Evolutionary conservation across 2,888 invertebrate species (phyloP).

Genomic region (Yponomeuta sedellus): DNA sequence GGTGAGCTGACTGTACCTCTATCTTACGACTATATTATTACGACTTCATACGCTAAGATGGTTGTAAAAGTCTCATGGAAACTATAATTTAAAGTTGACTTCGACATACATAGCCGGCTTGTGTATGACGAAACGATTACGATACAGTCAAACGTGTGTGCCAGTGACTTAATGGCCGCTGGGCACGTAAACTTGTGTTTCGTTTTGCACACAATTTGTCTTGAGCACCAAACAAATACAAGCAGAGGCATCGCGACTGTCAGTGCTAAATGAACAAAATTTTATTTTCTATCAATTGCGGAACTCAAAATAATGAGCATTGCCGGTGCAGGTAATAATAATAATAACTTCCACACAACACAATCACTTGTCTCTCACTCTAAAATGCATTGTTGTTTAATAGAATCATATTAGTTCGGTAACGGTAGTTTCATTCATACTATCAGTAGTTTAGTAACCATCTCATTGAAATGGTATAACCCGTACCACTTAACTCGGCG

Average conservation of each 20-base stretch:
- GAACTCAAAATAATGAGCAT: too few relatives aligned
- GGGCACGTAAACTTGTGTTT: constrained; percentile 40
- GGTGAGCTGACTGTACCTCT: background rate
- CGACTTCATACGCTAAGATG: background rate
- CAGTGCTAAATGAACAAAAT: background rate
- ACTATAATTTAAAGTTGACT: background rate
- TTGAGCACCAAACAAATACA: background rate
- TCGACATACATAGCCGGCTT: constrained; percentile 16
- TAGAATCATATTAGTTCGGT: too few relatives aligned
- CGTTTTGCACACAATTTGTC: background rate
- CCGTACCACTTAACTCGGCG: too few relatives aligned
- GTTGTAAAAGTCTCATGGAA: constrained; percentile 3
- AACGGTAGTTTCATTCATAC: too few relatives aligned
- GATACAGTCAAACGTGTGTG: constrained; percentile 35
- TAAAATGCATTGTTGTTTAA: too few relatives aligned
- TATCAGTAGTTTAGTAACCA: too few relatives aligned
- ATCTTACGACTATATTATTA: background rate
- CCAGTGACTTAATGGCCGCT: constrained; percentile 39
- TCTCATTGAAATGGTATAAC: too few relatives aligned
- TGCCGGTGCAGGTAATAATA: too few relatives aligned
- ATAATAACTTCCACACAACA: too few relatives aligned
- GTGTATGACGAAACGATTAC: constrained; percentile 55
- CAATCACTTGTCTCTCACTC: too few relatives aligned
- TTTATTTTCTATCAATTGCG: too few relatives aligned
- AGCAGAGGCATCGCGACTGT: background rate